These are phyloP conservation scores for Eustalomyia histrio DNA, from an alignment of 2,888 invertebrate genomes.

Conservation along the genomic window DNA sequence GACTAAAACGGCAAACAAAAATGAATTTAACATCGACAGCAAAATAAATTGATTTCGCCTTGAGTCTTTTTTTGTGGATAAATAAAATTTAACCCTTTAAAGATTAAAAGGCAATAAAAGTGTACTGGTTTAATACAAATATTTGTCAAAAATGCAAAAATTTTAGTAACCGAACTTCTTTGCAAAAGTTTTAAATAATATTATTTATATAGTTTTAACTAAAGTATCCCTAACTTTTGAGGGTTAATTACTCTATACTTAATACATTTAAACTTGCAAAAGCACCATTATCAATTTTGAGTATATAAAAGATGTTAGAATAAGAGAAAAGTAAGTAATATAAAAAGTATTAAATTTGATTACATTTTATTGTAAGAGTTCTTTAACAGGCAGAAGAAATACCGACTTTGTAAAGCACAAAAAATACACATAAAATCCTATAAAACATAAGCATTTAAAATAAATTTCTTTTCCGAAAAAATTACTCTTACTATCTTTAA, in stretches of 20 bases:
- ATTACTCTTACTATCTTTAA: constrained; percentile 36
- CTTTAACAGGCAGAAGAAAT: constrained; percentile 6
- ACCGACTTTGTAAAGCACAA: constrained; percentile 7
- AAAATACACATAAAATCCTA: constrained; percentile 30
- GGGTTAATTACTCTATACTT: neutral
- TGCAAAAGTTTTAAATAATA: too few species aligned
- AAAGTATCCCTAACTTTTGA: neutral
- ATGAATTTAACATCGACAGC: constrained; percentile 58
- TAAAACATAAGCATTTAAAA: constrained; percentile 43
- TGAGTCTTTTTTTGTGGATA: neutral
- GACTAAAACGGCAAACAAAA: constrained; percentile 27
- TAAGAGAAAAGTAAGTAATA: constrained; percentile 30
- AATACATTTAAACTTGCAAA: neutral
- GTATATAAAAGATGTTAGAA: constrained; percentile 12
- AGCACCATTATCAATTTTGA: constrained; percentile 13
- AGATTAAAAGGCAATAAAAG: neutral
- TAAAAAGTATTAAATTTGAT: constrained; percentile 60
- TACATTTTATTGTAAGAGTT: constrained; percentile 47
- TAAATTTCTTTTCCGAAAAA: constrained; percentile 8
- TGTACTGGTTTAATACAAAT: too few species aligned
- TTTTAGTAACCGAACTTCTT: too few species aligned
- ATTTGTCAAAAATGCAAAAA: too few species aligned
- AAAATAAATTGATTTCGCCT: constrained; percentile 61
- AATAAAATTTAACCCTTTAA: neutral
- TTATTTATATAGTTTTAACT: too few species aligned